Percentiles rank a stretch among this genome's conserved stretches.
These are phyloP conservation scores for Plebejus anna DNA, from an alignment of 2,888 invertebrate genomes.

Conservation along the genomic window DNA sequence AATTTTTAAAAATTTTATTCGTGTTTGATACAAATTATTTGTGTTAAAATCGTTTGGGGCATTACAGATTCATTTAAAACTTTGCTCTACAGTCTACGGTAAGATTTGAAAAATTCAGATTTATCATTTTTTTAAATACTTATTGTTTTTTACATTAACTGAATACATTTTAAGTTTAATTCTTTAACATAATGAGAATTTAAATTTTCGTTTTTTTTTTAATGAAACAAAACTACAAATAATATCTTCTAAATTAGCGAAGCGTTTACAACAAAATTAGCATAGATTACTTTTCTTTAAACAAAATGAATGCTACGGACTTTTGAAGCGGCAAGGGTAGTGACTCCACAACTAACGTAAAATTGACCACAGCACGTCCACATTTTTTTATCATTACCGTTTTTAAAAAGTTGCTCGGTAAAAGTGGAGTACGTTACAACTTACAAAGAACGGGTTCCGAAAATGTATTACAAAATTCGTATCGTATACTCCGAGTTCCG, in stretches of 20 bases:
- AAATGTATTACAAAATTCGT: background rate
- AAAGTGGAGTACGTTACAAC: background rate
- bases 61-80: background rate
- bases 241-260: conserved; percentile 11
- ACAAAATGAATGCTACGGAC: conserved; percentile 9
- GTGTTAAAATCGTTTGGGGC: background rate
- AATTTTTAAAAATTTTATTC: background rate
- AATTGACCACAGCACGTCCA: background rate
- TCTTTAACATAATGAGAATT: background rate
- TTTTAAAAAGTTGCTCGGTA: background rate
- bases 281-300: background rate
- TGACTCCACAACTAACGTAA: background rate
- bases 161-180: background rate
- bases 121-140: background rate
- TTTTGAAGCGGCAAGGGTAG: conserved; percentile 1
- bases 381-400: background rate
- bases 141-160: background rate
- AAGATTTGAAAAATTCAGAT: background rate
- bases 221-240: background rate
- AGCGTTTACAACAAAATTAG: background rate
- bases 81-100: background rate
- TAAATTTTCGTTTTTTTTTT: background rate
- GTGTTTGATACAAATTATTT: background rate
- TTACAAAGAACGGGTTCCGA: background rate
- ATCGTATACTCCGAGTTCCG: background rate